Evolutionary conservation across 2,888 invertebrate genomes (phyloP), one percentile per base, ranked within the genome.

Genomic region (Dendrolimus pini): DNA sequence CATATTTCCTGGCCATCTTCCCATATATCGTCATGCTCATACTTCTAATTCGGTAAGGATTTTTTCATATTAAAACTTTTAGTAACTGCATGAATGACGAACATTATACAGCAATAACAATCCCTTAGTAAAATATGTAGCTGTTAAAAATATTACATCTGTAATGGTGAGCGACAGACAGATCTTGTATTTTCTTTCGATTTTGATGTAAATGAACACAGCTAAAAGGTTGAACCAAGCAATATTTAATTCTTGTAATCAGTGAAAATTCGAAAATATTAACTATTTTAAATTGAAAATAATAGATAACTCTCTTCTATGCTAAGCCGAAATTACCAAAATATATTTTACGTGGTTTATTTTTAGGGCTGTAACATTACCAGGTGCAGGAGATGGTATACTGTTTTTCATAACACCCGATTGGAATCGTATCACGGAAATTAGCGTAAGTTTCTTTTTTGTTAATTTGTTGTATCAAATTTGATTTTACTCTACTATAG

Each of bases 1-100:
- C 97, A 0, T 98, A 98, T 79, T 96, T 98, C 81, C 93, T 97
- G 7, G 97, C 97, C 0, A 75, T 97, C 2, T 96, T 97, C 77
- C 97, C 97, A 0, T 96, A 96, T 70, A 91, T 95, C 2, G 93
- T 97, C 54, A 91, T 97, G 77, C 79, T 96, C 54, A 93, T 94
- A 41, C 85, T 97, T 57, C 90, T 97, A 2, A 92, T 96, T 58
- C 92, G 90, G 85, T 89, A 61, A 66, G 71, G 61, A 53, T 6
- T 12, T 47, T 30, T 30, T 30, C 30, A 30, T 6, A 6, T 30
- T 30, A 30, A 30, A 30, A 30, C 30, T 30, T 30, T 14, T 3
- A 30, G 30, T 18, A 18, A 18, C 2, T 3, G 18, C 18, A 30
- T 30, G 3, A 3, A 30, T 6, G 30, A 14, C 18, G 54, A 54